Percentiles rank a stretch among this genome's conserved stretches.
Evolutionary conservation across 2,888 invertebrate genomes (phyloP).

Genomic region (Oasisia sp.): DNA sequence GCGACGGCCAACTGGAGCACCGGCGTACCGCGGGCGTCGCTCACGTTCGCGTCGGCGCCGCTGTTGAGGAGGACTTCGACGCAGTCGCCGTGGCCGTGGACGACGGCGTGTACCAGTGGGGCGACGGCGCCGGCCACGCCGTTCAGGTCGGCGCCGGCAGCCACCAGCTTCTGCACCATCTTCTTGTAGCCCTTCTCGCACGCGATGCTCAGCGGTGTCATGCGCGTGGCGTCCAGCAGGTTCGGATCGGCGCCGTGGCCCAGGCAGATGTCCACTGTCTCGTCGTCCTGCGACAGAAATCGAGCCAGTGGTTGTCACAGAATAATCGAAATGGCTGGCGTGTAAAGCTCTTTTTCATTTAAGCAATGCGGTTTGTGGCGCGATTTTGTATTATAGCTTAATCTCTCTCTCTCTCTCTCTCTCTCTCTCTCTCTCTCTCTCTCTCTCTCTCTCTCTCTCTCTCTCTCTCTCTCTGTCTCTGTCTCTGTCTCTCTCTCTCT

Average conservation of each 20-base stretch:
- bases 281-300: background rate
- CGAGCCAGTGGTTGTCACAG: background rate
- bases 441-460: too few species aligned
- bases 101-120: constrained; percentile 36
- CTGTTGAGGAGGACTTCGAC: constrained; percentile 31
- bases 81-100: constrained; percentile 35
- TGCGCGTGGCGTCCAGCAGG: constrained; percentile 32
- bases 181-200: constrained; percentile 37
- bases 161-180: constrained; percentile 36
- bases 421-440: too few species aligned
- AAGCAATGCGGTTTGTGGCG: too few species aligned
- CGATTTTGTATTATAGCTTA: too few species aligned
- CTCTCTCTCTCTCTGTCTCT: too few species aligned
- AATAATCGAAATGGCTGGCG: too few species aligned
- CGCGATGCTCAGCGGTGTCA: constrained; percentile 41
- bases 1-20: constrained; percentile 38
- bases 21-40: constrained; percentile 33
- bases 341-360: too few species aligned
- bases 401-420: too few species aligned
- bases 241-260: constrained; percentile 35
- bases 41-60: constrained; percentile 39
- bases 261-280: constrained; percentile 39
- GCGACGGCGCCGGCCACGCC: constrained; percentile 26
- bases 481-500: too few species aligned
- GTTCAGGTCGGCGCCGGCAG: constrained; percentile 38